Conservation (phyloP, 1,140 invertebrate genomes). For the Dolichoris vasculosae region DNA sequence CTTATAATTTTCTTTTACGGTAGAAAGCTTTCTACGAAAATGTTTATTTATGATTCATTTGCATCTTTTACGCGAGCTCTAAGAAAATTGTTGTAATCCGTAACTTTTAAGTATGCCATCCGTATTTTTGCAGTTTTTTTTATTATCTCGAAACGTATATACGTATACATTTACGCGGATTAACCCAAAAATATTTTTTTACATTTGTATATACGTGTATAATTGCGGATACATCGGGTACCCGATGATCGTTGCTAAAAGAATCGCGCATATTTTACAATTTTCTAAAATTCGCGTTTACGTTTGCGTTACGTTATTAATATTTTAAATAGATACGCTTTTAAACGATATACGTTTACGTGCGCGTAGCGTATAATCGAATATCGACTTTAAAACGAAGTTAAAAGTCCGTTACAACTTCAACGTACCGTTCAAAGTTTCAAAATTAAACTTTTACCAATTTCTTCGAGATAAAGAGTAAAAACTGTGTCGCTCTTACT, state of each 20-base stretch:
- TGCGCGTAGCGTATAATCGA: too few species aligned
- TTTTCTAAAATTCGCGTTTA: background rate
- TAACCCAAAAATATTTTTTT: background rate
- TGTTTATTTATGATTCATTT: background rate
- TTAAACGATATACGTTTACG: too few species aligned
- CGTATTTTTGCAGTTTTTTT: background rate
- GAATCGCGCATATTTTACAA: too few species aligned
- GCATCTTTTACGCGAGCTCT: background rate
- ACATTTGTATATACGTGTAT: background rate
- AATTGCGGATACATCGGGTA: background rate
- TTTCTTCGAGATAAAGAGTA: too few species aligned
- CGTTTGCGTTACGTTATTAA: background rate
- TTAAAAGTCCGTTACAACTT: too few species aligned
- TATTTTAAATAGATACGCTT: too few species aligned
- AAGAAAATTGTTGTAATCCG: background rate
- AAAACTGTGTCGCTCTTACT: too few species aligned
- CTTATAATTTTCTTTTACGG: background rate
- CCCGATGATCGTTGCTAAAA: background rate
- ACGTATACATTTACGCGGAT: background rate
- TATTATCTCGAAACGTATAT: background rate
- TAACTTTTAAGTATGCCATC: background rate
- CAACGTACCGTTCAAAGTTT: too few species aligned
- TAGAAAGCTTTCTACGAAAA: conserved; percentile 8
- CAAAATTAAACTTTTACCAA: too few species aligned
- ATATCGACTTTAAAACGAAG: too few species aligned